Conservation (phyloP, 2,797 vertebrate genomes). For the Pempheris klunzingeri region DNA sequence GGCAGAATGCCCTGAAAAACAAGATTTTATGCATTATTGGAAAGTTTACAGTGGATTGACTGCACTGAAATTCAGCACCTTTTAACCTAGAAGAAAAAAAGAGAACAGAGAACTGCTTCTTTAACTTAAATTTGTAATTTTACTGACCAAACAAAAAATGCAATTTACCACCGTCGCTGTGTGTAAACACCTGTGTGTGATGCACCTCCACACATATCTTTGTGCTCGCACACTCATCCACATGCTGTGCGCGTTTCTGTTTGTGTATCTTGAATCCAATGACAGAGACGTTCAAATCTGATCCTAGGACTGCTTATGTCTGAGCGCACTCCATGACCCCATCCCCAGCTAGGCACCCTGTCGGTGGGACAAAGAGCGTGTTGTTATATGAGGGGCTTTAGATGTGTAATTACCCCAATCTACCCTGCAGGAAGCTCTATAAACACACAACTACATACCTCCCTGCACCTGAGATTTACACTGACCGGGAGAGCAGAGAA, state of each 20-base stretch:
- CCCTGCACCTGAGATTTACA: conserved; percentile 58
- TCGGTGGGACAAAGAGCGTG: conserved; percentile 64
- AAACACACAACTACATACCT: conserved; percentile 66
- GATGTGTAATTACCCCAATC: conserved; percentile 76
- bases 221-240: background rate
- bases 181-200: background rate
- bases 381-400: conserved; percentile 67
- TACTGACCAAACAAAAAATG: background rate
- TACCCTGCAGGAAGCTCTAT: conserved; percentile 69
- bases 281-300: conserved; percentile 32
- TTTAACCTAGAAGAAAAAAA: background rate
- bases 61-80: background rate
- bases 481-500: conserved; percentile 1
- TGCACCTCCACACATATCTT: background rate
- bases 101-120: background rate
- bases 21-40: conserved; percentile 24
- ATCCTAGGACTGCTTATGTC: conserved; percentile 39
- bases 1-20: conserved; percentile 28
- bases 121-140: background rate
- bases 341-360: conserved; percentile 42
- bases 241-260: conserved; percentile 9
- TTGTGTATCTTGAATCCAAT: conserved; percentile 17
- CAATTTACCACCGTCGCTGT: background rate
- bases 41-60: conserved; percentile 18
- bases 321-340: conserved; percentile 52